A percentile compares a stretch with the other conserved stretches of the same genome.
Evolutionary conservation across 2,888 invertebrate species (phyloP).

Genomic region (Chymomyza procnemis): DNA sequence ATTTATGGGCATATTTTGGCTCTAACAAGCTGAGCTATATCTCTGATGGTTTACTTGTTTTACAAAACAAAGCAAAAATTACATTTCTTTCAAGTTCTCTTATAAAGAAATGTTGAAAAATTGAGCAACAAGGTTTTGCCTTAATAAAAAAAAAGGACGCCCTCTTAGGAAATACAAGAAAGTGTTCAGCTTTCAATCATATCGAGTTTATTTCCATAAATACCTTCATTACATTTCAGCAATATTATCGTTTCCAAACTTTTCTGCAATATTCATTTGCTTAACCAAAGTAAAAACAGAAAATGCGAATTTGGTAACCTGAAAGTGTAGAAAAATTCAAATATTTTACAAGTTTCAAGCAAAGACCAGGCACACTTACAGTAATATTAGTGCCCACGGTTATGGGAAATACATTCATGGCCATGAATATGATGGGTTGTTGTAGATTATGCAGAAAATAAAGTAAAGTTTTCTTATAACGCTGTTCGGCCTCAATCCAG

Average conservation of each 20-base stretch:
- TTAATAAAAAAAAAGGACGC: too few species aligned
- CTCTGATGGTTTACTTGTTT: too few species aligned
- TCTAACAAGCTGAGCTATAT: too few species aligned
- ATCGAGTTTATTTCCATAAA: not conserved
- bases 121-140: too few species aligned
- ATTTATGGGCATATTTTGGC: too few species aligned
- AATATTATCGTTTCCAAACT: constrained; percentile 7
- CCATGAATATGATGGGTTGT: constrained; percentile 57
- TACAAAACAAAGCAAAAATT: too few species aligned
- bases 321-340: constrained; percentile 11
- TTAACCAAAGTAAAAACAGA: constrained; percentile 66
- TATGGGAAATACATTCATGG: constrained; percentile 62
- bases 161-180: too few species aligned
- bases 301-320: constrained; percentile 69
- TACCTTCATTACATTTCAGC: not conserved
- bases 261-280: constrained; percentile 60
- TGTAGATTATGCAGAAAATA: constrained; percentile 63
- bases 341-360: not conserved
- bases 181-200: not conserved
- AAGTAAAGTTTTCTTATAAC: constrained; percentile 47
- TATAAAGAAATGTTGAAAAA: too few species aligned
- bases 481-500: constrained; percentile 57
- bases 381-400: constrained; percentile 64
- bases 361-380: constrained; percentile 35
- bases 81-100: too few species aligned